Base-by-base conservation (phyloP, 1,140 invertebrate species). In the Teleopsis dalmanni region DNA sequence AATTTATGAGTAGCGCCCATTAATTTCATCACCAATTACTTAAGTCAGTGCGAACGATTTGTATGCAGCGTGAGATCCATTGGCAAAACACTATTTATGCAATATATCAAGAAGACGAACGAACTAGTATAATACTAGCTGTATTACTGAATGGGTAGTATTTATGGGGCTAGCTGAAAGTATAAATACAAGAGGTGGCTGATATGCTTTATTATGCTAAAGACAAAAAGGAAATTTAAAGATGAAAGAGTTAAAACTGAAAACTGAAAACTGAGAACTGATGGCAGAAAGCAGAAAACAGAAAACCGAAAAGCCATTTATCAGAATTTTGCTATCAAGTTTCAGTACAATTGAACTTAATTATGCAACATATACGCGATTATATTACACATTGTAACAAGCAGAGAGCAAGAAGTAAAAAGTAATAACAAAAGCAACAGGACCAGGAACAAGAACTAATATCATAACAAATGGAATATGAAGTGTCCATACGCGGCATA, bases 11-110 rank as follows among this genome's bases (percentile, higher is more conserved):
- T 38, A 21, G 13, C 35, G 36, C 35, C 46, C 46, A 48, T 48
- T 48, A 48, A 48, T 48, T 48, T 48, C 46, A 48, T 38, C 46
- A 48, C 46, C 46, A 48, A 48, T 48, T 48, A 48, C 46, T 40
- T 38, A 40, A 48, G 31, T 36, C 19, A 23, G 37, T 14, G 33
- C n/a, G 13, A 35, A 4, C n/a, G 13, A 4, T 4, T 35, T 4
- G n/a, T 23, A 18, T 11, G 21, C 36, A 4, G 26, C 26, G 36
- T n/a, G 14, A 37, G 9, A 26, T 25, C 8, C 27, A 10, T 16
- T 0, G 23, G 11, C 26, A 4, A 42, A 7, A 18, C 13, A 31
- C 25, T 27, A 9, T 3, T 10, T 13, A 19, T 2, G 8, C 11
- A 25, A 8, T 38, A 14, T 29, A 42, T 3, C 3, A 18, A 43